Base-by-base conservation (phyloP, 2,797 vertebrate genomes). In the Poecilia wingei region DNA sequence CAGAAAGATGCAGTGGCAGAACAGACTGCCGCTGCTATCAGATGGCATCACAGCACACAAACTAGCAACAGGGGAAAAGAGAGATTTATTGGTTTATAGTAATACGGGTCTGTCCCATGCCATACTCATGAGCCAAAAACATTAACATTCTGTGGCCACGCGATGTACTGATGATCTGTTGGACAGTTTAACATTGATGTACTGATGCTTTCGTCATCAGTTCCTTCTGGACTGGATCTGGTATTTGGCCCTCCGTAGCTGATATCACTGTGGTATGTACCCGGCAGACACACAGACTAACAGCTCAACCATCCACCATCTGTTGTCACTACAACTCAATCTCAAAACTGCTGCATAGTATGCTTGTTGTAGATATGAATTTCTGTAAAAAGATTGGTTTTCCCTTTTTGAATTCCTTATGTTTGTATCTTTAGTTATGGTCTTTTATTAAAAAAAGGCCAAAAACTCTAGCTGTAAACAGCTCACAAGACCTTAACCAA, bases 1-100 rank as follows among this genome's bases (percentile, higher is more conserved):
- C 72, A 72, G 75, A 80, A 61, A 25, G 70, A 76, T 70, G 72
- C 80, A 72, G 72, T 3, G 79, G 85, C 78, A 82, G 82, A 88
- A 87, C 88, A 90, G 85, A 84, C 91, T 90, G 87, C 85, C 71
- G 87, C 88, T 82, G 75, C 87, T 90, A 91, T 94, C 89, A 89
- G 88, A 92, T 93, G 87, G 91, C 79, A 87, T 76, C 86, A 80
- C 82, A 74, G 83, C 79, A 39, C 84, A 84, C 82, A 78, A 80
- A 46, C 84, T 83, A 79, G 86, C 88, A 87, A 88, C 86, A 25
- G 85, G 88, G 89, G 80, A 76, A 77, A 78, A 88, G 45, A 31
- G 79, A 77, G 74, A 86, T 39, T 82, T 28, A 78, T 61, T 77
- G 77, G 78, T 82, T 46, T 87, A 55, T 87, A 79, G 86, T 84